These are phyloP conservation scores for Rhinolophus sinicus DNA, from an alignment of 2,113 vertebrate genomes.

Conservation along the genomic window DNA sequence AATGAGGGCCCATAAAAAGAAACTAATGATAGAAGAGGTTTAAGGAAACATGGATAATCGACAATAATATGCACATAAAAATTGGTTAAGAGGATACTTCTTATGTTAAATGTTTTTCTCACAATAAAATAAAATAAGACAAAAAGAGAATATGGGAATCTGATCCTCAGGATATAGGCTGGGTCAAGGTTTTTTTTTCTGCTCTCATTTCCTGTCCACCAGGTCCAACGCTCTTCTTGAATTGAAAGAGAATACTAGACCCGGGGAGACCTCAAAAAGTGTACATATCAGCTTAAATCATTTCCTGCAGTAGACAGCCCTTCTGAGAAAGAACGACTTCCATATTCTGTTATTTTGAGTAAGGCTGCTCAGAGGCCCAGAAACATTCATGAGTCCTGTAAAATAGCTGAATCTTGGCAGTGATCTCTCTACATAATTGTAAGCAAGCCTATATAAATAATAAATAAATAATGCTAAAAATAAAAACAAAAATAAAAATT, in stretches of 20 bases:
- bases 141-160: background rate
- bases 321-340: background rate
- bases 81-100: background rate
- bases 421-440: background rate
- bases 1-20: background rate
- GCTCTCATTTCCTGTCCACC: background rate
- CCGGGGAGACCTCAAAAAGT: background rate
- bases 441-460: background rate
- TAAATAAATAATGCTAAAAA: background rate
- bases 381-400: background rate
- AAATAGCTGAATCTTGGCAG: background rate
- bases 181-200: background rate
- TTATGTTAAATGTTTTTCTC: background rate
- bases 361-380: background rate
- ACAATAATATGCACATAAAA: background rate
- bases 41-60: background rate
- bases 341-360: background rate
- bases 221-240: background rate
- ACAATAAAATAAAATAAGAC: background rate
- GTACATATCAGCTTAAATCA: rapidly evolving
- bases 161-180: background rate
- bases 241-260: background rate
- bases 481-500: background rate
- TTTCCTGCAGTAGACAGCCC: background rate
- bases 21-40: background rate